phyloP scores from a whole-genome alignment of 2,888 invertebrate species.

The Eupsilia transversa region DNA sequence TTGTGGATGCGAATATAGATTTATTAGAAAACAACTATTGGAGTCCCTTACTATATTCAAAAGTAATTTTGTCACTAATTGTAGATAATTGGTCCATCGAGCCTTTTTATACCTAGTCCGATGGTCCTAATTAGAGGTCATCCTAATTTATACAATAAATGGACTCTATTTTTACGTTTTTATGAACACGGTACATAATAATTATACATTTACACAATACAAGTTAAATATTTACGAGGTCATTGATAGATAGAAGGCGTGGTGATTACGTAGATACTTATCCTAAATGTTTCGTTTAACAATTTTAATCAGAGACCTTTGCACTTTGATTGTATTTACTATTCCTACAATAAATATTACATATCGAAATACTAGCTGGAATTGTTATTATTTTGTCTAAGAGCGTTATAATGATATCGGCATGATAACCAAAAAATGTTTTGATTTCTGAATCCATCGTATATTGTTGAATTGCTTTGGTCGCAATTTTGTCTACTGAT shows the following conservation, averaged over 20 bases:
- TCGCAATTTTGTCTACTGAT: neutral
- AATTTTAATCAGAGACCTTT: slow-evolving; percentile 37
- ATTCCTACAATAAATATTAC: neutral
- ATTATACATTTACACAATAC: slow-evolving; percentile 5
- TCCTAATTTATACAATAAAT: slow-evolving; percentile 10
- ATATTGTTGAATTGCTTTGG: slow-evolving; percentile 8
- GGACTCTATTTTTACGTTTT: too few relatives aligned
- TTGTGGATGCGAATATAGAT: neutral
- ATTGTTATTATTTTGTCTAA: slow-evolving; percentile 27
- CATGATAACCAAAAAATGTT: neutral
- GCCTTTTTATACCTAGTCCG: neutral
- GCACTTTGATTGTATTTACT: slow-evolving; percentile 17
- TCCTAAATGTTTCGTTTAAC: slow-evolving; percentile 25
- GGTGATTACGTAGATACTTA: slow-evolving; percentile 22
- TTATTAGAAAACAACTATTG: neutral
- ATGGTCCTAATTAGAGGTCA: slow-evolving; percentile 15
- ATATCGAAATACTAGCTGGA: neutral
- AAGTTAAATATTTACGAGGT: slow-evolving; percentile 32
- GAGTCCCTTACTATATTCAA: neutral
- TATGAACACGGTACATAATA: neutral
- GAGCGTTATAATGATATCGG: neutral
- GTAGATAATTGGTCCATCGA: slow-evolving; percentile 8
- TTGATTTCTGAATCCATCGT: neutral
- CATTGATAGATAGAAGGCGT: slow-evolving; percentile 39
- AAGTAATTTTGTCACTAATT: neutral